Conservation (phyloP, 2,888 invertebrate genomes). For the Lymantria dispar region DNA sequence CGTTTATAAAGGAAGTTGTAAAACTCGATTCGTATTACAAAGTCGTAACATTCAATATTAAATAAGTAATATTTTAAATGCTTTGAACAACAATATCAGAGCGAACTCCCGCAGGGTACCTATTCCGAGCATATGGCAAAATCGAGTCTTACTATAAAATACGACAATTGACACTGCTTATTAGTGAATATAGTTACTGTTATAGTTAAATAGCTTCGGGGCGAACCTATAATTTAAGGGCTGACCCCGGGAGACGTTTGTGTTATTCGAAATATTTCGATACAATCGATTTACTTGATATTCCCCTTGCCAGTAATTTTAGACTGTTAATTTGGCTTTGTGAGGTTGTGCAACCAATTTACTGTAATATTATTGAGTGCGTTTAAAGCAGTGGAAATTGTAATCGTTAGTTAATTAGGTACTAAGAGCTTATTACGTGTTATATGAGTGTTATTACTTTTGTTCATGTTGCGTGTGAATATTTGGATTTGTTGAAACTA, state of each 20-base stretch:
- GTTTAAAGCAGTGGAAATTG: conserved; percentile 46
- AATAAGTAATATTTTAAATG: conserved; percentile 19
- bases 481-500: too few relatives aligned
- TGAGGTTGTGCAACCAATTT: conserved; percentile 42
- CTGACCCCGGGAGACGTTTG: conserved; percentile 57
- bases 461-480: background rate
- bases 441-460: conserved; percentile 12
- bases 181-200: conserved; percentile 66
- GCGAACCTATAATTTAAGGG: conserved; percentile 73
- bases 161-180: conserved; percentile 69
- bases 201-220: conserved; percentile 67
- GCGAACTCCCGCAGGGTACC: conserved; percentile 37
- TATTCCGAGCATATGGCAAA: conserved; percentile 53
- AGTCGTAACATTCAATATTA: conserved; percentile 15
- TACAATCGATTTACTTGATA: conserved; percentile 63
- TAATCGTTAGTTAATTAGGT: conserved; percentile 47
- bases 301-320: conserved; percentile 50
- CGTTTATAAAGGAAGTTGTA: conserved; percentile 25
- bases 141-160: conserved; percentile 52
- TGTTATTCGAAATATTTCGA: conserved; percentile 52
- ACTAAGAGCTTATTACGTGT: conserved; percentile 24
- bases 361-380: conserved; percentile 46
- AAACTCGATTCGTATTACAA: conserved; percentile 23
- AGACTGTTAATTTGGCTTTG: conserved; percentile 49
- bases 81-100: conserved; percentile 7